Conservation (phyloP, 2,113 vertebrate genomes). For the Ameiurus melas region DNA sequence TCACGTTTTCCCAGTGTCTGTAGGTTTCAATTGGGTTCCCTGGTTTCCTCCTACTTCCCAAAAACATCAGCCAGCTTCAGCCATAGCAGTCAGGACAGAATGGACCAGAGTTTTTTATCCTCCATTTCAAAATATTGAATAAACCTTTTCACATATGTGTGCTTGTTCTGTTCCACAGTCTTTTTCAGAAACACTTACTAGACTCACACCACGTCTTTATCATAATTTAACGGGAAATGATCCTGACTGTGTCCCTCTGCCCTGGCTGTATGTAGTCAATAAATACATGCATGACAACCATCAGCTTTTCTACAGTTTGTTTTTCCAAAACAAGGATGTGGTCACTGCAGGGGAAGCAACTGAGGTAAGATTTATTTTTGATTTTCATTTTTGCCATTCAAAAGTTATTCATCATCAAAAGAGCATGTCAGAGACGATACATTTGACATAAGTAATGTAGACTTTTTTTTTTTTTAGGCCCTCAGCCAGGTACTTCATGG, state of each 20-base stretch:
- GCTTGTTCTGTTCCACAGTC: conserved; percentile 22
- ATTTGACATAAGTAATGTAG: not conserved
- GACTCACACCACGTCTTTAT: conserved; percentile 40
- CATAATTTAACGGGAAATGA: conserved; percentile 39
- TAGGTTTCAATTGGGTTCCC: not conserved
- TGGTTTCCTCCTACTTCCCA: not conserved
- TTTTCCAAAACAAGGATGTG: conserved; percentile 21
- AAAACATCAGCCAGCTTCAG: not conserved
- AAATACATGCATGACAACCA: conserved; percentile 49
- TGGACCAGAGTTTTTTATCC: not conserved
- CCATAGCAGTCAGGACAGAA: not conserved
- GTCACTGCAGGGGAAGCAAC: conserved; percentile 30
- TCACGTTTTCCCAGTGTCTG: not conserved
- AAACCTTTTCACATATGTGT: not conserved
- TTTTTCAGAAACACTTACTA: conserved; percentile 43
- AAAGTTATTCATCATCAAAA: not conserved
- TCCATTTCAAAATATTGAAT: not conserved
- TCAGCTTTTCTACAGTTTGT: conserved; percentile 41
- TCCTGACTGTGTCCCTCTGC: conserved; percentile 37
- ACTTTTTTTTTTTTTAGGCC: conserved; percentile 25
- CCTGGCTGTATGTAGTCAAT: conserved; percentile 46
- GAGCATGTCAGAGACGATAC: not conserved
- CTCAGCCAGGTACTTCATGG: conserved; percentile 12
- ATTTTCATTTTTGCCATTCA: not conserved
- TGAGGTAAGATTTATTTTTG: conserved; percentile 17